phyloP scores from a whole-genome alignment of 2,797 vertebrate genomes.

The Coendou prehensilis region DNA sequence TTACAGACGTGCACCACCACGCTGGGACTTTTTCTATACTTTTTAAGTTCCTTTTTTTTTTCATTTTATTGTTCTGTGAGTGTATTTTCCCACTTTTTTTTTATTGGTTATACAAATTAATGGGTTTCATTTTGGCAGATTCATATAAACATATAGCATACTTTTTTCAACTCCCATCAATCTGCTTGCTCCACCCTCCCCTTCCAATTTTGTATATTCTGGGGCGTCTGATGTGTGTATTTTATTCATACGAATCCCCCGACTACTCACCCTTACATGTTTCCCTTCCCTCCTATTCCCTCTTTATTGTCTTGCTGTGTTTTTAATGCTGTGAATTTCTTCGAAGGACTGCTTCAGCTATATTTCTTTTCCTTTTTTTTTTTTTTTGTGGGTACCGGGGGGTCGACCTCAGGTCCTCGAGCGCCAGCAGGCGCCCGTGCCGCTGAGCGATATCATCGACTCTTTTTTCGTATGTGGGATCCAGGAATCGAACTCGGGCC shows the following conservation, averaged over 20 bases:
- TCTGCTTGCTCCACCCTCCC: background rate
- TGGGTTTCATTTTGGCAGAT: background rate
- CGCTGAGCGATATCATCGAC: too few species aligned
- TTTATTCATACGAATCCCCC: background rate
- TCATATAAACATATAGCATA: background rate
- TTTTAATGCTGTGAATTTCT: slow-evolving; percentile 11
- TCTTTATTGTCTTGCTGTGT: background rate
- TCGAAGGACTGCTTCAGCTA: background rate
- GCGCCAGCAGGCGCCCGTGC: too few species aligned
- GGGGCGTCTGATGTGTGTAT: background rate
- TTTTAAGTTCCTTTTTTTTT: background rate
- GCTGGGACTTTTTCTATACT: background rate
- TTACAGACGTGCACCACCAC: too few species aligned
- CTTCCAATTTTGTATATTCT: background rate
- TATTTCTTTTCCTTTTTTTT: too few species aligned
- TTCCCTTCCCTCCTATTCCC: too few species aligned
- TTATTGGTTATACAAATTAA: background rate
- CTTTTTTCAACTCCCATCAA: background rate
- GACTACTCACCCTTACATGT: too few species aligned
- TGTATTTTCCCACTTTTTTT: background rate
- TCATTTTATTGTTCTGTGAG: background rate
- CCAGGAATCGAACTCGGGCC: too few species aligned
- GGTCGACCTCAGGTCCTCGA: too few species aligned
- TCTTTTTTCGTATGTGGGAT: too few species aligned
- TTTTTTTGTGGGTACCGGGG: too few species aligned